phyloP scores from a whole-genome alignment of 2,113 vertebrate genomes.

The Bujurquina vittata region DNA sequence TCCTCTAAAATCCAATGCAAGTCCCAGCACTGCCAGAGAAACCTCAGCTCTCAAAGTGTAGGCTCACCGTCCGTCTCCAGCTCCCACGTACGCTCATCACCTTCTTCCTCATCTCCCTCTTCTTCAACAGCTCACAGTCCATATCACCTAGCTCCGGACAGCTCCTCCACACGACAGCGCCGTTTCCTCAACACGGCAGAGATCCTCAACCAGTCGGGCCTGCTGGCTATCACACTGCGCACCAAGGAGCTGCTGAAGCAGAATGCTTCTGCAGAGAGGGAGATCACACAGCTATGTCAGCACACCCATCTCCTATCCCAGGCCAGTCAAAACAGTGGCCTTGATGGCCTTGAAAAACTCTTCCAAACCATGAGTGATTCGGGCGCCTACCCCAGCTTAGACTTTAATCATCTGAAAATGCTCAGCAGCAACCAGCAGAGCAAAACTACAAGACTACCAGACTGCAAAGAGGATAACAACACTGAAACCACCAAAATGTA shows the following conservation, averaged over 20 bases:
- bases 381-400: constrained; percentile 63
- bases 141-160: background rate
- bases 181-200: constrained; percentile 79
- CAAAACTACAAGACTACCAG: background rate
- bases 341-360: constrained; percentile 51
- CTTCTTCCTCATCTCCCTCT: constrained; percentile 34
- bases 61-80: constrained; percentile 65
- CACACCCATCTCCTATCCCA: constrained; percentile 71
- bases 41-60: constrained; percentile 15
- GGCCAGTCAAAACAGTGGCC: background rate
- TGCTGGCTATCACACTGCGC: constrained; percentile 74
- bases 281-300: constrained; percentile 72
- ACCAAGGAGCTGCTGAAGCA: constrained; percentile 76
- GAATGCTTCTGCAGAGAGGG: constrained; percentile 61
- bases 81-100: constrained; percentile 40
- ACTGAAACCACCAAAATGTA: background rate
- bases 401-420: constrained; percentile 4
- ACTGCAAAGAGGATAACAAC: background rate
- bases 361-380: constrained; percentile 69
- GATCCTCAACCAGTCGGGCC: constrained; percentile 74
- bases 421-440: background rate
- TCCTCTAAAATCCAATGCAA: constrained; percentile 18
- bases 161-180: constrained; percentile 37
- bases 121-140: constrained; percentile 39
- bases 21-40: background rate